Evolutionary conservation across 2,113 vertebrate genomes (phyloP).

Genomic region (Eurystomus gularis): DNA sequence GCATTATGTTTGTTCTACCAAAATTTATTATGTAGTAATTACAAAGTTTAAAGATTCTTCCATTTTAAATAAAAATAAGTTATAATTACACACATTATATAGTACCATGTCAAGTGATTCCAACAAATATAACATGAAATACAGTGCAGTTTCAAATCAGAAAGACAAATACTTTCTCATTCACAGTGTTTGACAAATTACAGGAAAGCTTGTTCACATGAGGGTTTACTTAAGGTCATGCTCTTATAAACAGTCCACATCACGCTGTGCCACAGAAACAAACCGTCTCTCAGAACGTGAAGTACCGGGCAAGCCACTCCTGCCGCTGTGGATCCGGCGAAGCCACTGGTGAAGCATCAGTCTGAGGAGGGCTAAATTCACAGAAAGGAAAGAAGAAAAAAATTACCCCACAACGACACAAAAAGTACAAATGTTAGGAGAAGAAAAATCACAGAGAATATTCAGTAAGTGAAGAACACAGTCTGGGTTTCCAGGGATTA

Average conservation of each 20-base stretch:
- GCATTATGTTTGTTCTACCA: conserved; percentile 85
- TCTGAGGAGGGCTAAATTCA: conserved; percentile 93
- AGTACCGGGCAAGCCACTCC: conserved; percentile 98
- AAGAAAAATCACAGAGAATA: background rate
- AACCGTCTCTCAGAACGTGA: conserved; percentile 90
- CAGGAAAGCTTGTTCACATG: conserved; percentile 69
- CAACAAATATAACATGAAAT: conserved; percentile 73
- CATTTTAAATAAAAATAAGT: conserved; percentile 86
- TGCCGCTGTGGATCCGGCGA: conserved; percentile 92
- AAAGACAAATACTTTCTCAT: conserved; percentile 77
- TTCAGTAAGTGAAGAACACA: background rate
- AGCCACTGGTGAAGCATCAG: conserved; percentile 85
- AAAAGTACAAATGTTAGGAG: background rate
- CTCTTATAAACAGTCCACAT: conserved; percentile 79
- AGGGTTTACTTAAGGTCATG: conserved; percentile 80
- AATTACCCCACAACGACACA: conserved; percentile 52
- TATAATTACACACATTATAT: conserved; percentile 76
- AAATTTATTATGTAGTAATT: conserved; percentile 93
- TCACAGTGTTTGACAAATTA: conserved; percentile 78
- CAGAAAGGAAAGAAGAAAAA: conserved; percentile 44
- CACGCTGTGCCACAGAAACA: conserved; percentile 67
- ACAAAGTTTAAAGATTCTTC: conserved; percentile 89
- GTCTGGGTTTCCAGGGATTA: background rate
- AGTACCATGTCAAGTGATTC: conserved; percentile 73
- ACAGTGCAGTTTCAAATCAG: conserved; percentile 75